Evolutionary conservation across 1,140 invertebrate species (phyloP).

Genomic region (Teleogryllus occipitalis): DNA sequence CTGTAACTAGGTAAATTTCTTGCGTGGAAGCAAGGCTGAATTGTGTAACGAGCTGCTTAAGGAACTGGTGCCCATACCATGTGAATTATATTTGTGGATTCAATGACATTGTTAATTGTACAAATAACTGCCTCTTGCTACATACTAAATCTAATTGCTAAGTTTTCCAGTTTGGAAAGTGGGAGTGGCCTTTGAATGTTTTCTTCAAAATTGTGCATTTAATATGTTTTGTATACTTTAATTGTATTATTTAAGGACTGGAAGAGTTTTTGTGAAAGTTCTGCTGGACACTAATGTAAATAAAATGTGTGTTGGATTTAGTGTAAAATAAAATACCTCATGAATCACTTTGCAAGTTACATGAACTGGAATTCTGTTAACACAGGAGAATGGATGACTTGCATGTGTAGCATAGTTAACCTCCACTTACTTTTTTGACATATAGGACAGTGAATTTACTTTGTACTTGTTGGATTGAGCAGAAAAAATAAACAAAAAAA

Average conservation of each 20-base stretch:
- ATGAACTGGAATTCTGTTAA: not conserved
- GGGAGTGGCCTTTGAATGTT: not conserved
- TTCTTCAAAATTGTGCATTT: not conserved
- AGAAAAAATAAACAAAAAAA: not conserved
- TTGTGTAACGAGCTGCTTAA: not conserved
- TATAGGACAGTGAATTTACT: conserved; percentile 5
- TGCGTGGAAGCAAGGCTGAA: not conserved
- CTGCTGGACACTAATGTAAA: not conserved
- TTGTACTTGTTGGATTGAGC: not conserved
- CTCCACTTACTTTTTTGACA: not conserved
- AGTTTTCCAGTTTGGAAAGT: not conserved
- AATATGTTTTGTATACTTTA: not conserved
- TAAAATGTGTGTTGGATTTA: not conserved
- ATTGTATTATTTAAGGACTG: not conserved
- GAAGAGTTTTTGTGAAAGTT: not conserved
- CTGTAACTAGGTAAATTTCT: not conserved
- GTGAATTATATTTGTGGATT: not conserved
- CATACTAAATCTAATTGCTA: not conserved
- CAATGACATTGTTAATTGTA: not conserved
- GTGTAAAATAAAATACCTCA: not conserved
- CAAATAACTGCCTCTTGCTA: not conserved
- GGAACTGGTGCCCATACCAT: not conserved
- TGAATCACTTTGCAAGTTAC: not conserved
- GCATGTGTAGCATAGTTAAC: not conserved
- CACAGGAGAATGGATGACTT: not conserved